Evolutionary conservation across 2,888 invertebrate genomes (phyloP).

Genomic region (Lepas anatifera): DNA sequence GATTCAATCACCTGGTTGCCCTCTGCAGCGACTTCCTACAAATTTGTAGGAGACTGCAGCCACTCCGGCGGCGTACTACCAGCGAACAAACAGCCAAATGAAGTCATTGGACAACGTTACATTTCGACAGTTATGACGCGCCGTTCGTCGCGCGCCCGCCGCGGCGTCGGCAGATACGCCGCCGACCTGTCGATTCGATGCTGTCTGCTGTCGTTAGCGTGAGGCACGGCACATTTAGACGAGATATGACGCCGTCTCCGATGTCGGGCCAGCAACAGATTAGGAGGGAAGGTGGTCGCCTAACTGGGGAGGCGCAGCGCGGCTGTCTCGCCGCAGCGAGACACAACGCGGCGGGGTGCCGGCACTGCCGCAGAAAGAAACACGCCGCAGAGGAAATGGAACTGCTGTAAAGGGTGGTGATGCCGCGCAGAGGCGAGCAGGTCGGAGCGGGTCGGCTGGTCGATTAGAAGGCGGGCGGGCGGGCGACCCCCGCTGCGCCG

Average conservation of each 20-base stretch:
- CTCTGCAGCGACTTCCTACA: too few species aligned
- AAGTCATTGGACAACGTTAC: slow-evolving; percentile 9
- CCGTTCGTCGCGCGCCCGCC: not conserved
- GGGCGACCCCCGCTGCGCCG: too few species aligned
- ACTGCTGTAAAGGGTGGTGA: too few species aligned
- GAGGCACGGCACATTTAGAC: not conserved
- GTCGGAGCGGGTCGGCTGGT: too few species aligned
- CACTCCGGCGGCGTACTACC: not conserved
- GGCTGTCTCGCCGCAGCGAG: not conserved
- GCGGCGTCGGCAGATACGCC: not conserved
- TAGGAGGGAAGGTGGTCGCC: slow-evolving; percentile 3
- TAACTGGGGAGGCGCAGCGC: not conserved
- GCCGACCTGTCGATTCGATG: slow-evolving; percentile 6
- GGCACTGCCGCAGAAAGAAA: not conserved
- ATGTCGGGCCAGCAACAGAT: not conserved
- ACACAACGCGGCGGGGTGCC: not conserved
- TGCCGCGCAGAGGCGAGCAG: too few species aligned
- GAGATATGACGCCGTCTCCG: not conserved
- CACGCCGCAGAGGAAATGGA: too few species aligned
- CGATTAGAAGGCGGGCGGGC: too few species aligned
- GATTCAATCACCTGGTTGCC: too few species aligned
- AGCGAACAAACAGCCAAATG: slow-evolving; percentile 7
- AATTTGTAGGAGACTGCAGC: too few species aligned
- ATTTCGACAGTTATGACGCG: slow-evolving; percentile 10
- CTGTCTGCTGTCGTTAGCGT: slow-evolving; percentile 3